These are phyloP conservation scores for Podilymbus podiceps DNA, from an alignment of 2,113 vertebrate genomes.

Conservation along the genomic window DNA sequence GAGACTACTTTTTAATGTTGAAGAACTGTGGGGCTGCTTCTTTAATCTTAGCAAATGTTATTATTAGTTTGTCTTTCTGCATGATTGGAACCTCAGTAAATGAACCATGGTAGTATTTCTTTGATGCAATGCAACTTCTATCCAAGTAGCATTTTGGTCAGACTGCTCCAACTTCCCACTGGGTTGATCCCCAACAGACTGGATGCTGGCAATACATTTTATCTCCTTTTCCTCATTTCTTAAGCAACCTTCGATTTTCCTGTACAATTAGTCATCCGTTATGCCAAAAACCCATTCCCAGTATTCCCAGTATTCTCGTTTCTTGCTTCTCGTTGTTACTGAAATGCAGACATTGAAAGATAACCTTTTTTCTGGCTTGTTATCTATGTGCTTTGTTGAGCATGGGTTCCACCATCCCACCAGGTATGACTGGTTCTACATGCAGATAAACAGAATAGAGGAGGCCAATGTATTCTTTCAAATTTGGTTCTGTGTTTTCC, in stretches of 20 bases:
- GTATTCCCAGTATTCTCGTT: neutral
- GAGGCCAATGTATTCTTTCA: neutral
- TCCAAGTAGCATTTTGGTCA: neutral
- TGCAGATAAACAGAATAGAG: neutral
- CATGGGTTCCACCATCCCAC: neutral
- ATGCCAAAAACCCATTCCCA: neutral
- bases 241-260: neutral
- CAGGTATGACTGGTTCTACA: neutral
- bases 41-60: neutral
- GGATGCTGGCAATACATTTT: neutral
- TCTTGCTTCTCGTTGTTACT: neutral
- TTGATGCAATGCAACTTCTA: neutral
- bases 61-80: neutral
- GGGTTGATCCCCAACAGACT: neutral
- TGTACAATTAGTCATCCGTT: neutral
- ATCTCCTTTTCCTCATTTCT: neutral
- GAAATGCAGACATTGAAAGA: neutral
- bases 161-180: neutral
- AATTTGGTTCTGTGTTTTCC: neutral
- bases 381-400: neutral
- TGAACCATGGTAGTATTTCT: neutral
- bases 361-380: neutral
- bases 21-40: neutral
- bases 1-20: neutral
- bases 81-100: neutral